Evolutionary conservation across 1,140 invertebrate genomes (phyloP).

Genomic region (Olivierus martensii): DNA sequence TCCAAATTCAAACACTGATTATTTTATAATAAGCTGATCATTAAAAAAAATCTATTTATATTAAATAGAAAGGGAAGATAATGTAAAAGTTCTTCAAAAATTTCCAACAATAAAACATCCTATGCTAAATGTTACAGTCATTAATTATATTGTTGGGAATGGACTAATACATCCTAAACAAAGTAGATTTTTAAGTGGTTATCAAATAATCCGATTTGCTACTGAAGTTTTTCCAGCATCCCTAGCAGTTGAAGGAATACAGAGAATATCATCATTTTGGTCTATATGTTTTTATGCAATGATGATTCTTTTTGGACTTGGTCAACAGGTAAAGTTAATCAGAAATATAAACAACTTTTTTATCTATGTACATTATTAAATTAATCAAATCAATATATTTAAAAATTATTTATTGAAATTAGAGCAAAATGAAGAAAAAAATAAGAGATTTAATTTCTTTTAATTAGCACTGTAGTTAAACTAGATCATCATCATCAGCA

Average conservation of each 20-base stretch:
- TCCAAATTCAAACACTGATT: no score
- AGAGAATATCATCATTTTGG: slow-evolving; percentile 64
- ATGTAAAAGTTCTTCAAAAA: no score
- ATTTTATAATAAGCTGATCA: no score
- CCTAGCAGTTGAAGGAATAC: slow-evolving; percentile 46
- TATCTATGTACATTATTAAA: no score
- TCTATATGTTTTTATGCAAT: slow-evolving; percentile 71
- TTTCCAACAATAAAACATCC: no score
- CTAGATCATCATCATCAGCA: no score
- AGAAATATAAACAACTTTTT: slow-evolving; percentile 1
- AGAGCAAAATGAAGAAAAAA: no score
- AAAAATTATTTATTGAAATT: no score
- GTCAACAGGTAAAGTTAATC: slow-evolving; percentile 46
- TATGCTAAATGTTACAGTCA: slow-evolving; percentile 3
- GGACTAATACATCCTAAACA: slow-evolving; percentile 9
- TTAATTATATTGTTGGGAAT: slow-evolving; percentile 16
- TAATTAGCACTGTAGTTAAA: no score
- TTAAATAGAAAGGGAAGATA: neutral
- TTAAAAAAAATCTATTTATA: neutral
- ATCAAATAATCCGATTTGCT: slow-evolving; percentile 56
- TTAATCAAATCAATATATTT: no score
- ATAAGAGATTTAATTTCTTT: no score
- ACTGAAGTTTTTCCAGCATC: slow-evolving; percentile 75
- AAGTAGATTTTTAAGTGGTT: slow-evolving; percentile 19
- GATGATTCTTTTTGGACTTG: slow-evolving; percentile 69